phyloP scores from a whole-genome alignment of 2,888 invertebrate genomes.

The Amphiduros pacificus region DNA sequence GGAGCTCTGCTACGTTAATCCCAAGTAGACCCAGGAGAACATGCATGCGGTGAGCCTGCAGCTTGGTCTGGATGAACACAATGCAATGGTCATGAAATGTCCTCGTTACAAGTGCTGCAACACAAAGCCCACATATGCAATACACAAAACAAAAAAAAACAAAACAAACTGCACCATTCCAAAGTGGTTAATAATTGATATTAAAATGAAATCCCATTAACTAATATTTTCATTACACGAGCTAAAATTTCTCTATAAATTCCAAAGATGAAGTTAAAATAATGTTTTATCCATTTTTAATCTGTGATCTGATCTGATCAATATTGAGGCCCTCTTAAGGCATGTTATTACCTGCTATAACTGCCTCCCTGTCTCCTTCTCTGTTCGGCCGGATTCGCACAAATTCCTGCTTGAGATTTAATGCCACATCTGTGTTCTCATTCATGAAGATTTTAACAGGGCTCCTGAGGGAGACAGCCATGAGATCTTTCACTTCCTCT shows the following conservation, averaged over 20 bases:
- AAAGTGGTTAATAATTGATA: too few species aligned
- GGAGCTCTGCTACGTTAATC: constrained; percentile 85
- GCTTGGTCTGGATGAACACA: constrained; percentile 95
- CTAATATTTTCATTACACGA: too few species aligned
- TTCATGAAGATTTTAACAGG: constrained; percentile 96
- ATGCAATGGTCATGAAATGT: constrained; percentile 90
- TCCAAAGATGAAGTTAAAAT: too few species aligned
- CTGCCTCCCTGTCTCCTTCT: constrained; percentile 89
- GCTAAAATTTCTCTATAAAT: too few species aligned
- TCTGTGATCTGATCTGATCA: too few species aligned
- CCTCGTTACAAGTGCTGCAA: constrained; percentile 74
- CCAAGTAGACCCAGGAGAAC: constrained; percentile 88
- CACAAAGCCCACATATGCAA: too few species aligned
- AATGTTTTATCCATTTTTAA: too few species aligned
- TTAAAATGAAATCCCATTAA: too few species aligned
- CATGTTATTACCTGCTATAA: constrained; percentile 61
- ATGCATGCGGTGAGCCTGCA: constrained; percentile 90
- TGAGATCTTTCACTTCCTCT: constrained; percentile 85
- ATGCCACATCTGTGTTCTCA: constrained; percentile 92
- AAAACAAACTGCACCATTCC: too few species aligned
- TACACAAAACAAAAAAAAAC: too few species aligned
- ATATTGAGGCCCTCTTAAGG: neutral
- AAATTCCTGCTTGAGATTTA: constrained; percentile 94
- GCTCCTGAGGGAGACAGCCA: constrained; percentile 86
- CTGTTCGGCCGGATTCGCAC: constrained; percentile 80